Conservation (phyloP, 2,113 vertebrate species). For the Lycocorax pyrrhopterus region DNA sequence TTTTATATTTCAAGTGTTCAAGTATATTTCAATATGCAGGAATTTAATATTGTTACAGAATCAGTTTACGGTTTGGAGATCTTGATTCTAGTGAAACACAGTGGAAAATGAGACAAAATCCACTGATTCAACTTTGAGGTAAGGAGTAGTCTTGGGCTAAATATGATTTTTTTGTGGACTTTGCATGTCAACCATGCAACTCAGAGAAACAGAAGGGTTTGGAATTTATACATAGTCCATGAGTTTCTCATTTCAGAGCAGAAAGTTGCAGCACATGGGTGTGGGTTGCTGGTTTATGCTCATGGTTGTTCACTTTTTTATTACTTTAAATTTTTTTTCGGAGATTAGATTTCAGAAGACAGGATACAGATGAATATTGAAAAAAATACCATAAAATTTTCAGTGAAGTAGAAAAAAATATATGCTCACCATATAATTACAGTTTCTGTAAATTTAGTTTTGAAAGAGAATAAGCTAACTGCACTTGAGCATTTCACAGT, state of each 20-base stretch:
- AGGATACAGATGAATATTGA: neutral
- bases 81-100: neutral
- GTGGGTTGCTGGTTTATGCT: neutral
- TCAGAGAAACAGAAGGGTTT: neutral
- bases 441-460: neutral
- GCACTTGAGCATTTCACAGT: neutral
- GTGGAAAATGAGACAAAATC: neutral
- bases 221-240: neutral
- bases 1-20: neutral
- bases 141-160: neutral
- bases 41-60: neutral
- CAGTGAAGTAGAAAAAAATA: neutral
- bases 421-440: neutral
- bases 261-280: neutral
- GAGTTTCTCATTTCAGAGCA: neutral
- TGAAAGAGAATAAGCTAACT: neutral
- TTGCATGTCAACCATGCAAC: neutral
- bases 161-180: neutral
- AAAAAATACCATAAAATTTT: neutral
- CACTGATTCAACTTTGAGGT: neutral
- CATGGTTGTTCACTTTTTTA: neutral
- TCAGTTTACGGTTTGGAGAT: neutral
- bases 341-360: neutral
- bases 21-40: neutral
- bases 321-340: neutral